Conservation (phyloP, 2,797 vertebrate genomes). For the Periparus ater region DNA sequence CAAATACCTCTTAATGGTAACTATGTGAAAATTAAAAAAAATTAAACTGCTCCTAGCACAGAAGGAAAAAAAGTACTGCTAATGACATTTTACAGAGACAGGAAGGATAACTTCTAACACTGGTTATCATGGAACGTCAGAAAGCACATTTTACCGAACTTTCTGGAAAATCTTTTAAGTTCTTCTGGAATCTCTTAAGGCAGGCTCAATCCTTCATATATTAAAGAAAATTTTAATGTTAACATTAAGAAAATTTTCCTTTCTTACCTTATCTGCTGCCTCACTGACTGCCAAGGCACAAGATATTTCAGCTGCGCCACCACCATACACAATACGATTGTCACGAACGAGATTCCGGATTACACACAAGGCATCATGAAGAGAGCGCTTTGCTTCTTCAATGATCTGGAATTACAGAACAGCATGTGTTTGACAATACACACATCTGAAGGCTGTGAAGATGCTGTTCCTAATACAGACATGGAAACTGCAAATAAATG, state of each 20-base stretch:
- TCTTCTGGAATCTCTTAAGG: neutral
- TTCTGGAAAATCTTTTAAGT: neutral
- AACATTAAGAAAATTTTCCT: neutral
- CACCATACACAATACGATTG: slow-evolving; percentile 94
- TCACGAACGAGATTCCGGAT: slow-evolving; percentile 95
- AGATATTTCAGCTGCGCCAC: slow-evolving; percentile 93
- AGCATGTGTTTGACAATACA: accelerated
- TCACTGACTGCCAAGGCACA: slow-evolving; percentile 92
- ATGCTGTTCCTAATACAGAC: neutral
- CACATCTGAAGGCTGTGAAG: neutral
- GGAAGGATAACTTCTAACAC: neutral
- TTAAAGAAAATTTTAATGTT: neutral
- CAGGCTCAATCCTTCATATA: neutral
- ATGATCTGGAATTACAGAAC: slow-evolving; percentile 82
- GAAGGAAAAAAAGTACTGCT: neutral
- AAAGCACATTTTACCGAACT: accelerated
- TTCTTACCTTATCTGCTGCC: slow-evolving; percentile 91
- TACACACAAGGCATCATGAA: slow-evolving; percentile 95
- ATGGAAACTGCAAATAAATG: neutral
- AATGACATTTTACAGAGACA: neutral
- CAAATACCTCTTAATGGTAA: accelerated
- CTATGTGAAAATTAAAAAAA: neutral
- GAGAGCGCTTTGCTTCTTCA: slow-evolving; percentile 95
- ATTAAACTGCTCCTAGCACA: neutral
- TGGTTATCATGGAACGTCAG: neutral